These are phyloP conservation scores for Apocrypta bakeri DNA, from an alignment of 1,140 invertebrate genomes.

Conservation along the genomic window DNA sequence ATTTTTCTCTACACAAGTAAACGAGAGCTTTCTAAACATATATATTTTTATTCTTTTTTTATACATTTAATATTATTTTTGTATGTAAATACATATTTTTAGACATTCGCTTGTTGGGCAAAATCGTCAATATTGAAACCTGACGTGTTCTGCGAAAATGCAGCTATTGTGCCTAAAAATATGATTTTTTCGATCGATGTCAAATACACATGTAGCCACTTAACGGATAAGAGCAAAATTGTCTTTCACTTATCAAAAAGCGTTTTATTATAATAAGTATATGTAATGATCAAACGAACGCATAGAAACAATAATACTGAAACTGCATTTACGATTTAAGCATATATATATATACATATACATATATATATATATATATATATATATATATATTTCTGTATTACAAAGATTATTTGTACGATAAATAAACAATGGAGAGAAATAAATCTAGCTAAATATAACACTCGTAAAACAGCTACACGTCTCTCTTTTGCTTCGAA, in stretches of 20 bases:
- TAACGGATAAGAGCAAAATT: conserved; percentile 30
- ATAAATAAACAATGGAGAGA: conserved; percentile 6
- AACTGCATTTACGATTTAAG: background rate
- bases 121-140: conserved; percentile 2
- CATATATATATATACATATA: background rate
- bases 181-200: conserved; percentile 36
- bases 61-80: background rate
- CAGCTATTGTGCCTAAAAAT: conserved; percentile 46
- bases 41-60: background rate
- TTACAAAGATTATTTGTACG: conserved; percentile 5
- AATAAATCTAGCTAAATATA: conserved; percentile 5
- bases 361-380: conserved; percentile 2
- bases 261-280: conserved; percentile 18
- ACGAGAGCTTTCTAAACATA: background rate
- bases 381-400: conserved; percentile 15
- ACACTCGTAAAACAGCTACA: too few species aligned
- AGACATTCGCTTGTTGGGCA: conserved; percentile 5
- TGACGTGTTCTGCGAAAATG: conserved; percentile 29
- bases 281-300: conserved; percentile 10
- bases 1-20: background rate
- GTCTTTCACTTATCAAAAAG: conserved; percentile 34
- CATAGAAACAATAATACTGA: background rate
- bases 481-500: too few species aligned
- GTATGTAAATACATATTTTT: conserved; percentile 21
- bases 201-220: conserved; percentile 34